Evolutionary conservation across 2,888 invertebrate genomes (phyloP).

Genomic region (Cryptophagus acutangulus): DNA sequence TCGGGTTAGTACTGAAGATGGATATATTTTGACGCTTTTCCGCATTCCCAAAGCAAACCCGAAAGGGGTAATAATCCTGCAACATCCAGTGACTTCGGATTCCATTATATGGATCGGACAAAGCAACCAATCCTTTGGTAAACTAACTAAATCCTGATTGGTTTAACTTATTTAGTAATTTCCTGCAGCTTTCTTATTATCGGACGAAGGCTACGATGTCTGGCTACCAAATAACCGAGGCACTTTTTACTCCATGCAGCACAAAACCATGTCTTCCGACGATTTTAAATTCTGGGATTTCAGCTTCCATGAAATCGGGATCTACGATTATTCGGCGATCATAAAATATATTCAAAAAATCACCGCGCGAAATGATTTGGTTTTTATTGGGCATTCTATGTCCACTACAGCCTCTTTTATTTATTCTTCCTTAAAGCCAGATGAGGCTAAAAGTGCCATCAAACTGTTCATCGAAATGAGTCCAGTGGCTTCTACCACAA

Average conservation of each 20-base stretch:
- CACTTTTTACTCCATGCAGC: conserved; percentile 16
- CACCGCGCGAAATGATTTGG: conserved; percentile 12
- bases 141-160: background rate
- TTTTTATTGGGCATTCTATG: conserved; percentile 23
- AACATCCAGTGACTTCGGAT: conserved; percentile 11
- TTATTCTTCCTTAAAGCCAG: conserved; percentile 16
- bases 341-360: conserved; percentile 14
- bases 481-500: conserved; percentile 14
- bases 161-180: background rate
- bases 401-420: conserved; percentile 16
- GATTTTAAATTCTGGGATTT: conserved; percentile 20
- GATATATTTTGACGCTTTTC: conserved; percentile 12
- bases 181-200: conserved; percentile 17
- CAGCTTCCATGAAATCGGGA: conserved; percentile 25
- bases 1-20: conserved; percentile 13
- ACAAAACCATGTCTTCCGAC: conserved; percentile 9
- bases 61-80: conserved; percentile 12
- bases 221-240: conserved; percentile 24
- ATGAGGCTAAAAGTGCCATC: conserved; percentile 14
- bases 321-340: conserved; percentile 19
- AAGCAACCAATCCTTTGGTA: conserved; percentile 17
- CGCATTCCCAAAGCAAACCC: conserved; percentile 10
- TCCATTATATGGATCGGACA: conserved; percentile 12
- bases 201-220: conserved; percentile 20
- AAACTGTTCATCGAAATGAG: conserved; percentile 16